Conservation (phyloP, 2,888 invertebrate genomes). For the Andrena hattorfiana region DNA sequence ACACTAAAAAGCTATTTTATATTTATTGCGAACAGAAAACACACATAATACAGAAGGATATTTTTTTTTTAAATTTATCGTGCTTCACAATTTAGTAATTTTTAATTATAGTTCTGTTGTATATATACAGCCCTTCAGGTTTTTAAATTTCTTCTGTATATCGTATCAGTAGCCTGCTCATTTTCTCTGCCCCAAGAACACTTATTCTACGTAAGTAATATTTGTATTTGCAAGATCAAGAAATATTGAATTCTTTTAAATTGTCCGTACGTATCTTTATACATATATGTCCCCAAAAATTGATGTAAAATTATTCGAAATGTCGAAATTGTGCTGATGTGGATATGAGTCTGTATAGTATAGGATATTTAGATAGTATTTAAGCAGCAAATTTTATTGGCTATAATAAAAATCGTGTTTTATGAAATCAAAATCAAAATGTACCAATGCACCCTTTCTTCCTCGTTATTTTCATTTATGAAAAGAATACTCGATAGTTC, state of each 20-base stretch:
- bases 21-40: not conserved
- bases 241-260: not conserved
- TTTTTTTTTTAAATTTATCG: not conserved
- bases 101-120: not conserved
- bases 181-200: not conserved
- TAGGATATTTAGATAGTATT: not conserved
- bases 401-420: conserved; percentile 4
- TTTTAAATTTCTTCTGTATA: not conserved
- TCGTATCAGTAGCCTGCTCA: not conserved
- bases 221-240: too few relatives aligned
- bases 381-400: not conserved
- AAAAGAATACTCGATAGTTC: not conserved
- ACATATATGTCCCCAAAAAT: conserved; percentile 4
- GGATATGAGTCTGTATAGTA: not conserved
- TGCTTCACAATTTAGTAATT: not conserved
- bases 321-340: not conserved
- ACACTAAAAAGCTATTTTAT: conserved; percentile 8
- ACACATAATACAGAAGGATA: not conserved
- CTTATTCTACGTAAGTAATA: not conserved
- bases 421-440: conserved; percentile 28
- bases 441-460: conserved; percentile 65
- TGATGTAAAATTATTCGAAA: not conserved
- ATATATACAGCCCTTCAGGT: not conserved
- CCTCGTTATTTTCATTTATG: conserved; percentile 39
- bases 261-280: not conserved